Percentiles rank a stretch among this genome's conserved stretches.
Evolutionary conservation across 1,140 invertebrate genomes (phyloP).

Genomic region (Mycetomoellerius zeteki): DNA sequence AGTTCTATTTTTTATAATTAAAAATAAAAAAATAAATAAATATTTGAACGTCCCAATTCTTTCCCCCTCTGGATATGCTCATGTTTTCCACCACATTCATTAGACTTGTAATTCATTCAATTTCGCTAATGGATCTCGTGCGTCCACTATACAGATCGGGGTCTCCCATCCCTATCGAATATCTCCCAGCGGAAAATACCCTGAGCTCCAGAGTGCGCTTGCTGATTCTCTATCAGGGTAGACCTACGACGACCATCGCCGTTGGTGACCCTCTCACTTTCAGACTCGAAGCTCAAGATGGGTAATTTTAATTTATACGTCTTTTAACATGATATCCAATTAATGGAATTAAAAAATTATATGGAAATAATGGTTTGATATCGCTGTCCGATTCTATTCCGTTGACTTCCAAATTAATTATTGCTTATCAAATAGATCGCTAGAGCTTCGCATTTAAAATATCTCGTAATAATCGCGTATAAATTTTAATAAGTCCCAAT

Average conservation of each 20-base stretch:
- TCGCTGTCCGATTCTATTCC: not conserved
- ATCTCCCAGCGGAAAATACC: constrained; percentile 95
- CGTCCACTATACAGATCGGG: constrained; percentile 90
- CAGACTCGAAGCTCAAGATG: constrained; percentile 95
- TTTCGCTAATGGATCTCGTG: constrained; percentile 55
- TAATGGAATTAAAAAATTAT: not conserved
- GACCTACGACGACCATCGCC: constrained; percentile 96
- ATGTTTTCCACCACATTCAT: not conserved
- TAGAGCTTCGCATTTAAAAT: not conserved
- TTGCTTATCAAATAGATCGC: not conserved
- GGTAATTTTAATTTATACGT: constrained; percentile 80
- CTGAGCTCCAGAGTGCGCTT: constrained; percentile 95
- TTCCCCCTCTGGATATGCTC: too few relatives aligned
- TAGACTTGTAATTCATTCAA: constrained; percentile 20
- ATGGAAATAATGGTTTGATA: not conserved
- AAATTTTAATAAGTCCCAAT: not conserved
- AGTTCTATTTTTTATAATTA: too few relatives aligned
- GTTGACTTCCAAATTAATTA: constrained; percentile 20
- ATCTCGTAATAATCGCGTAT: not conserved
- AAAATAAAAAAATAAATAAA: too few relatives aligned
- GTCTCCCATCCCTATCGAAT: constrained; percentile 96
- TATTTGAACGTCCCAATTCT: too few relatives aligned
- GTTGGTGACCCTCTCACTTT: constrained; percentile 97
- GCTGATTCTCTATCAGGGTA: constrained; percentile 94
- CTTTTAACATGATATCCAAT: not conserved